Evolutionary conservation across 1,140 invertebrate genomes (phyloP).

Genomic region (Scaptomyza hsui): DNA sequence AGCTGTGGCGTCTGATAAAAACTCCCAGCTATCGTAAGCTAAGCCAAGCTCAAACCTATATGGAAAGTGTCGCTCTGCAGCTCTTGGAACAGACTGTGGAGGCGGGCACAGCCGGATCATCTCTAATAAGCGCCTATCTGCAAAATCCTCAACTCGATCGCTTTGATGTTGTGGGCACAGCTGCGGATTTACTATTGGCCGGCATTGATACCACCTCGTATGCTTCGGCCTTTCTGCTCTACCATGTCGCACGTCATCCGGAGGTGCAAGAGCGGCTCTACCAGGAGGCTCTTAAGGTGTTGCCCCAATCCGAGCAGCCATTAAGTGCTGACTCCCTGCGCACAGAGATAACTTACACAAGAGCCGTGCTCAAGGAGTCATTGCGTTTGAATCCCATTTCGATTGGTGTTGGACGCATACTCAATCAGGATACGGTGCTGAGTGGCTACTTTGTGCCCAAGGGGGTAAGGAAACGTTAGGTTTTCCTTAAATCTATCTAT

Average conservation of each 20-base stretch:
- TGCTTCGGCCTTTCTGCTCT: constrained; percentile 90
- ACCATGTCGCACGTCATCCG: constrained; percentile 90
- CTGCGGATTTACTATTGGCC: constrained; percentile 92
- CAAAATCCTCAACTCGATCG: constrained; percentile 88
- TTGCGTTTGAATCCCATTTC: constrained; percentile 93
- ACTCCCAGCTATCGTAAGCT: constrained; percentile 91
- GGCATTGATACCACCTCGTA: constrained; percentile 95
- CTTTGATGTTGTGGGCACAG: constrained; percentile 92
- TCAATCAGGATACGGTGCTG: constrained; percentile 90
- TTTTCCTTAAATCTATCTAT: neutral
- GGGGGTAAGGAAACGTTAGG: constrained; percentile 87
- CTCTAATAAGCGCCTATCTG: constrained; percentile 88
- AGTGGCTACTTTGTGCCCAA: constrained; percentile 93
- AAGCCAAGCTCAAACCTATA: constrained; percentile 88
- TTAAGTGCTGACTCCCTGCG: constrained; percentile 87
- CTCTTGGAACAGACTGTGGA: constrained; percentile 87
- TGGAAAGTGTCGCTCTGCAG: constrained; percentile 90
- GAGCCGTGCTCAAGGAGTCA: constrained; percentile 93
- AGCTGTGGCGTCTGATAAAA: constrained; percentile 89
- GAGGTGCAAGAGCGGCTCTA: constrained; percentile 90
- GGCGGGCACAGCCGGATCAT: constrained; percentile 51
- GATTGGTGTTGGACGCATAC: constrained; percentile 91
- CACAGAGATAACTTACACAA: constrained; percentile 88
- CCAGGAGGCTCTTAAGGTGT: constrained; percentile 86
- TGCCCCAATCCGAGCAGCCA: constrained; percentile 84